phyloP scores from a whole-genome alignment of 2,888 invertebrate genomes.

The Holacanthella duospinosa region DNA sequence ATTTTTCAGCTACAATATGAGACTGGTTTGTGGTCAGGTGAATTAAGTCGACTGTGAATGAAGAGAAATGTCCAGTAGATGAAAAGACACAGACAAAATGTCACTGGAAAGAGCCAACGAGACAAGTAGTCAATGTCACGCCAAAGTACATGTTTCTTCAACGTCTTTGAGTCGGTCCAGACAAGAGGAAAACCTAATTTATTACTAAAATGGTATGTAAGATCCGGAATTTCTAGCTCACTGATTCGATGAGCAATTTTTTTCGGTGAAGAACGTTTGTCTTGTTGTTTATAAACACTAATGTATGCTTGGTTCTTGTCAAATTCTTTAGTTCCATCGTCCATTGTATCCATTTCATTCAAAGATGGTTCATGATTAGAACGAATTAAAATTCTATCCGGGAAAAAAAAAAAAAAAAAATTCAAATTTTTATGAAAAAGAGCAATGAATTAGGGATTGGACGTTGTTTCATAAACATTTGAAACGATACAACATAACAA shows the following conservation, averaged over 20 bases:
- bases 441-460: neutral
- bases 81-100: conserved; percentile 63
- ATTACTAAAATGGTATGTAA: conserved; percentile 11
- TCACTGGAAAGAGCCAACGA: conserved; percentile 61
- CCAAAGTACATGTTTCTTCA: conserved; percentile 48
- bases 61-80: conserved; percentile 66
- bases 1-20: neutral
- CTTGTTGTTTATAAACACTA: neutral
- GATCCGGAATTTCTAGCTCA: neutral
- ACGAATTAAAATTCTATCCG: neutral
- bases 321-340: neutral
- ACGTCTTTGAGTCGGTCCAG: conserved; percentile 41
- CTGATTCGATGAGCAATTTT: neutral
- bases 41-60: conserved; percentile 14
- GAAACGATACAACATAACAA: too few species aligned
- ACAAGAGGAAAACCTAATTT: conserved; percentile 34
- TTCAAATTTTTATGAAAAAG: neutral
- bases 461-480: neutral
- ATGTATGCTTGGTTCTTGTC: neutral
- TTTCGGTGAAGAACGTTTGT: neutral
- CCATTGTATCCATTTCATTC: neutral
- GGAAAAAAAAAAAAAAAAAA: neutral
- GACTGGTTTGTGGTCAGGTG: neutral
- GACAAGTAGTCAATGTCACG: conserved; percentile 67
- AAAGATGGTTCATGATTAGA: neutral